Evolutionary conservation across 2,797 vertebrate genomes (phyloP).

Genomic region (Bufotes viridis): DNA sequence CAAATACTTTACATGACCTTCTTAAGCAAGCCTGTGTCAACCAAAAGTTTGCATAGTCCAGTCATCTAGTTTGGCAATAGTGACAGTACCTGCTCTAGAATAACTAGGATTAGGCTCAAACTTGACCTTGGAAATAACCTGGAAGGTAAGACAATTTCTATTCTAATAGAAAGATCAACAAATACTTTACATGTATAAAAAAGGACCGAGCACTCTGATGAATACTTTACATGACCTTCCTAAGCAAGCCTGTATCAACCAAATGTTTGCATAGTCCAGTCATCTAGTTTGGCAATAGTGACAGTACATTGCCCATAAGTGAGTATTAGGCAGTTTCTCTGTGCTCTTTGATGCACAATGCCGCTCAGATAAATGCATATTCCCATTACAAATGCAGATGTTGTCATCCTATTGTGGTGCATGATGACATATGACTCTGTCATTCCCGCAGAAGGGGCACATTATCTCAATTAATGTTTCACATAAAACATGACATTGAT

Average conservation of each 20-base stretch:
- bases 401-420: slow-evolving; percentile 66
- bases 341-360: not conserved
- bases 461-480: slow-evolving; percentile 77
- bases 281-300: not conserved
- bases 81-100: not conserved
- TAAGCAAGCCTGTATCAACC: not conserved
- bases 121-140: not conserved
- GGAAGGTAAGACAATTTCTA: not conserved
- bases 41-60: not conserved
- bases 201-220: too few relatives aligned
- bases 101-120: not conserved
- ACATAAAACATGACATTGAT: slow-evolving; percentile 71
- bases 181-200: too few relatives aligned
- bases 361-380: not conserved
- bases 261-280: not conserved
- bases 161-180: not conserved
- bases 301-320: not conserved
- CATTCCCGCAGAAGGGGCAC: slow-evolving; percentile 70
- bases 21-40: not conserved
- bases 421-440: slow-evolving; percentile 67
- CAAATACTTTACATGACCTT: not conserved
- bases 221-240: not conserved
- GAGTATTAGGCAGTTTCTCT: slow-evolving; percentile 16
- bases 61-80: not conserved
- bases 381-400: slow-evolving; percentile 65